Conservation (phyloP, 2,113 vertebrate genomes). For the Neomonachus schauinslandi region DNA sequence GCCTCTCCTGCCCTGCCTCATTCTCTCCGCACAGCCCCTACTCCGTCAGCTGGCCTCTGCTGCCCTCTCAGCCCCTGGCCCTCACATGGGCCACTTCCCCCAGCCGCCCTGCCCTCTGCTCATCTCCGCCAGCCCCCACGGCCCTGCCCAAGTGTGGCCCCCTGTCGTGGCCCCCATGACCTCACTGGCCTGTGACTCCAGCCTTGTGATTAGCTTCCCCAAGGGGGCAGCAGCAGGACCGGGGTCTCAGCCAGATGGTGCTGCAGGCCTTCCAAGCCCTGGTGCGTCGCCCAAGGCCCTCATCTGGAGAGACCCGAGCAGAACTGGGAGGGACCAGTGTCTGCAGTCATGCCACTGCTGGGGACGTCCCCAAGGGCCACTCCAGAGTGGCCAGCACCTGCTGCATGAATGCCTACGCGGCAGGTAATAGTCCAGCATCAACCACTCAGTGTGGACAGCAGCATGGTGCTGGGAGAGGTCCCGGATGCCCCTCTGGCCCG, state of each 20-base stretch:
- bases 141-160: neutral
- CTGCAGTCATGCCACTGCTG: neutral
- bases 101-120: neutral
- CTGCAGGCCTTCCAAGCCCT: neutral
- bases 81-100: neutral
- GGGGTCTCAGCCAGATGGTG: neutral
- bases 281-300: neutral
- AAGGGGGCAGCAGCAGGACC: neutral
- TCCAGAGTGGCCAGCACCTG: neutral
- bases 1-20: neutral
- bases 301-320: neutral
- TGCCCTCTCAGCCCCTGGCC: neutral
- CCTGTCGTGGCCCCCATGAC: neutral
- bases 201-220: neutral
- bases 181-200: neutral
- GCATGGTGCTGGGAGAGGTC: neutral
- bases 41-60: neutral
- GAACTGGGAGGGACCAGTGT: neutral
- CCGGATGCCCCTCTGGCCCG: neutral
- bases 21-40: fast-evolving
- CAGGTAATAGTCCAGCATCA: neutral
- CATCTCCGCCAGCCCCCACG: neutral
- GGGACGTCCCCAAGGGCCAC: neutral
- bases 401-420: neutral
- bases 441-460: neutral